These are phyloP conservation scores for Hyperoodon ampullatus DNA, from an alignment of 2,113 vertebrate species.

Conservation along the genomic window DNA sequence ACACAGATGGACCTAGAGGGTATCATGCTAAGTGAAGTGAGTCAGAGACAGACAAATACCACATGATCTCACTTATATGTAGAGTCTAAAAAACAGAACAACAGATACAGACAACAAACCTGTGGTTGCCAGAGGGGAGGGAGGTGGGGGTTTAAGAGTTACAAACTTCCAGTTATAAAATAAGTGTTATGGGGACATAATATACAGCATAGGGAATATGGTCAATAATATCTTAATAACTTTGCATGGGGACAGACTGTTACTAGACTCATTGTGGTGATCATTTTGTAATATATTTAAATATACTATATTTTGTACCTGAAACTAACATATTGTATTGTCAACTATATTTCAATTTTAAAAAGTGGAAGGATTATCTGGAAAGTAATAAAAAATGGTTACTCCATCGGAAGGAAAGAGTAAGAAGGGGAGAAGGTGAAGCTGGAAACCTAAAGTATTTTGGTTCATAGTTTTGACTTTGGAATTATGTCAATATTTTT, in stretches of 20 bases:
- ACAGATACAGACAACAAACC: too few relatives aligned
- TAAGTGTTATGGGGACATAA: neutral
- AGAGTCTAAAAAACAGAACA: too few relatives aligned
- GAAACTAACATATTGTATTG: neutral
- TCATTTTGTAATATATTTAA: neutral
- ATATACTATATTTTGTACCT: neutral
- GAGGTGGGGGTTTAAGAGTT: too few relatives aligned
- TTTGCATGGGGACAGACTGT: neutral
- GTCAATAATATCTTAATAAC: neutral
- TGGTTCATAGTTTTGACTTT: neutral
- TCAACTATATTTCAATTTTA: neutral
- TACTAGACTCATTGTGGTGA: neutral
- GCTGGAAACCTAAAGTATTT: neutral
- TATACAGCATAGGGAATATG: neutral
- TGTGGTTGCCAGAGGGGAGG: too few relatives aligned
- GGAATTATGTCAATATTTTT: neutral
- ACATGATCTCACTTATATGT: too few relatives aligned
- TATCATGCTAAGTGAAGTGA: too few relatives aligned
- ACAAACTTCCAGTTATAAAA: neutral
- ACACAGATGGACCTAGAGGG: too few relatives aligned
- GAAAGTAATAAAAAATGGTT: conserved; percentile 18
- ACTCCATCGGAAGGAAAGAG: neutral
- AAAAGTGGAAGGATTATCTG: neutral
- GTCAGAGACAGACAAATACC: too few relatives aligned
- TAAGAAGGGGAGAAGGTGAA: neutral